phyloP scores from a whole-genome alignment of 1,140 invertebrate genomes.

The Leptopilina clavipes region DNA sequence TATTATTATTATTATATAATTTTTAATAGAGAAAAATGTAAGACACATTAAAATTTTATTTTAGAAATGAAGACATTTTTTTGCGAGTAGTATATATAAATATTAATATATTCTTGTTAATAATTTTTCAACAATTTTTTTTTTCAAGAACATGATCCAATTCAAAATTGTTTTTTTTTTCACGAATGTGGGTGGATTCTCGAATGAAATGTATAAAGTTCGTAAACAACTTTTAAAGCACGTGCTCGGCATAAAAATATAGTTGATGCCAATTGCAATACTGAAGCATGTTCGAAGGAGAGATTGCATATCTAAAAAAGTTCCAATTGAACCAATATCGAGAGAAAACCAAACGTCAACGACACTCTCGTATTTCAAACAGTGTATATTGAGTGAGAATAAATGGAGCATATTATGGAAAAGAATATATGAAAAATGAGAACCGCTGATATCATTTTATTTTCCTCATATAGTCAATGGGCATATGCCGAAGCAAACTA shows the following conservation, averaged over 20 bases:
- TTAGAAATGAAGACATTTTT: too few relatives aligned
- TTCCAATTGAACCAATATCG: slow-evolving; percentile 8
- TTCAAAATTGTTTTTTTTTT: background rate
- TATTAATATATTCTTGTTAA: background rate
- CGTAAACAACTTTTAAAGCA: slow-evolving; percentile 24
- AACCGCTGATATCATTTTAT: slow-evolving; percentile 15
- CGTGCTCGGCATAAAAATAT: background rate
- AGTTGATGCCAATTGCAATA: slow-evolving; percentile 14
- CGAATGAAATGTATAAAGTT: slow-evolving; percentile 11
- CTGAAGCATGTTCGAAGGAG: background rate
- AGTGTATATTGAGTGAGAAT: background rate
- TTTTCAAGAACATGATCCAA: background rate
- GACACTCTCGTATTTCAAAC: slow-evolving; percentile 3
- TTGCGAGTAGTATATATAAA: too few relatives aligned
- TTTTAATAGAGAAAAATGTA: too few relatives aligned
- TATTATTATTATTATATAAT: too few relatives aligned
- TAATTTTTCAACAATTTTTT: background rate
- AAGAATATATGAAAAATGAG: background rate
- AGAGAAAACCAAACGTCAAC: background rate
- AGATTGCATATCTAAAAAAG: slow-evolving; percentile 16
- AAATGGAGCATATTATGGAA: background rate
- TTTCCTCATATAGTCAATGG: slow-evolving; percentile 13
- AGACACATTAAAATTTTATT: too few relatives aligned
- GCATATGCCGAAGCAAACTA: slow-evolving; percentile 1
- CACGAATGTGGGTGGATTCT: background rate